Evolutionary conservation across 2,113 vertebrate genomes (phyloP).

Genomic region (Seriola rivoliana): DNA sequence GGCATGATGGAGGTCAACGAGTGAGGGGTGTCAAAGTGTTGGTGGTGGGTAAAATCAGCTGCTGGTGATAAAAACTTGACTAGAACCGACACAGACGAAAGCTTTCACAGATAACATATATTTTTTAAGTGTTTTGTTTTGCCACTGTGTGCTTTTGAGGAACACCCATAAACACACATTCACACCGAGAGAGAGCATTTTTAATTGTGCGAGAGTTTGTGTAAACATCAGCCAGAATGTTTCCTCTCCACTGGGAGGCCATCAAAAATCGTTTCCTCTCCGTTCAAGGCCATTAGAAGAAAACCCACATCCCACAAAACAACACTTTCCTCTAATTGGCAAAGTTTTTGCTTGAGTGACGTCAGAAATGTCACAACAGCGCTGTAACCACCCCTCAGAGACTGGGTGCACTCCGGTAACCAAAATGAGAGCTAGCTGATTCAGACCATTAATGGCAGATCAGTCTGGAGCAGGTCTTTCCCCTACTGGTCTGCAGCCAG

Average conservation of each 20-base stretch:
- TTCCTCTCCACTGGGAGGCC: conserved; percentile 16
- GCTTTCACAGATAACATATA: neutral
- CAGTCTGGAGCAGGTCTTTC: neutral
- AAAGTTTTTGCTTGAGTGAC: neutral
- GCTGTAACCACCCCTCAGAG: neutral
- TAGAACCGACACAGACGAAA: neutral
- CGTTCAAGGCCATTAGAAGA: conserved; percentile 24
- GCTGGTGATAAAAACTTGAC: neutral
- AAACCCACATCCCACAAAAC: conserved; percentile 18
- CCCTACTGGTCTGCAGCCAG: conserved; percentile 24
- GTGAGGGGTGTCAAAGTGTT: conserved; percentile 14
- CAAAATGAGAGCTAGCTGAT: neutral
- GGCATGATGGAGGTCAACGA: conserved; percentile 10
- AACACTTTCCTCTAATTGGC: conserved; percentile 22
- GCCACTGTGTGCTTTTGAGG: neutral
- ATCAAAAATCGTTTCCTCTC: conserved; percentile 21
- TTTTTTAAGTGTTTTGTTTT: conserved; percentile 7
- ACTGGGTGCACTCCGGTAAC: neutral
- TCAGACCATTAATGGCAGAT: conserved; percentile 20
- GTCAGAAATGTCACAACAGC: conserved; percentile 10
- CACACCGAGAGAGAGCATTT: neutral
- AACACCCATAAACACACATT: neutral
- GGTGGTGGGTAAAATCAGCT: neutral
- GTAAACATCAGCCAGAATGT: conserved; percentile 35
- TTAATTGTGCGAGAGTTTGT: conserved; percentile 6